Base-by-base conservation (phyloP, 1,140 invertebrate genomes). In the Drosophila watanabei region DNA sequence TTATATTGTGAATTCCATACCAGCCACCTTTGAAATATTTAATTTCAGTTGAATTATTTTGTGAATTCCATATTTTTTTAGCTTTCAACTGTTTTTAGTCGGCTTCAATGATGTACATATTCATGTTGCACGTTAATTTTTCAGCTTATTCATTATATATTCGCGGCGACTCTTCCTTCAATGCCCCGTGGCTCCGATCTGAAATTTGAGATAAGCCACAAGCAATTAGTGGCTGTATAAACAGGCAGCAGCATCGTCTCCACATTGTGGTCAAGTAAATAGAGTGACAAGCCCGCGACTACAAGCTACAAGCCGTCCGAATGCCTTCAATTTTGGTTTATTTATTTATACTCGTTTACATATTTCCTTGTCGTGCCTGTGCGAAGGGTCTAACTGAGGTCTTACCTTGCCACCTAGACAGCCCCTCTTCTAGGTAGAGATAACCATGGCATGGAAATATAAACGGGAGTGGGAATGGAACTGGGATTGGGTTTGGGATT, bases 141-240 rank as follows among this genome's bases (percentile, higher is more conserved):
- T 24, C 11, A 51, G 13, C 35, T 70, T 33, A 24, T 57, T 71
- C 14, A 49, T 35, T 58, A 59, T 58, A 59, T 39, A 24, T 37
- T 71, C 28, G 28, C 16, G 20, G 28, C 33, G 35, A 39, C 45
- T 56, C n/a, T 79, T 48, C 28, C 57, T 78, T 59, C 43, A 56
- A 52, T 76, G 63, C 51, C 72, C 69, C 62, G 80, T 80, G 68
- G 69, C 71, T 76, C 37, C 66, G 79, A 86, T 90, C 75, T 86
- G 76, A 90, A 90, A 90, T 80, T 80, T 52, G 71, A 89, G 86
- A 89, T 89, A 89, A 80, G 82, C 82, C 79, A 73, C 65, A 59
- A 88, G 79, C 86, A 89, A 89, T 90, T 89, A 89, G 86, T 79
- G 66, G 59, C 72, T 89, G 65, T 79, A 73, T 89, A 90, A 85